Conservation (phyloP, 2,797 vertebrate species). For the Chaetophractus vellerosus region DNA sequence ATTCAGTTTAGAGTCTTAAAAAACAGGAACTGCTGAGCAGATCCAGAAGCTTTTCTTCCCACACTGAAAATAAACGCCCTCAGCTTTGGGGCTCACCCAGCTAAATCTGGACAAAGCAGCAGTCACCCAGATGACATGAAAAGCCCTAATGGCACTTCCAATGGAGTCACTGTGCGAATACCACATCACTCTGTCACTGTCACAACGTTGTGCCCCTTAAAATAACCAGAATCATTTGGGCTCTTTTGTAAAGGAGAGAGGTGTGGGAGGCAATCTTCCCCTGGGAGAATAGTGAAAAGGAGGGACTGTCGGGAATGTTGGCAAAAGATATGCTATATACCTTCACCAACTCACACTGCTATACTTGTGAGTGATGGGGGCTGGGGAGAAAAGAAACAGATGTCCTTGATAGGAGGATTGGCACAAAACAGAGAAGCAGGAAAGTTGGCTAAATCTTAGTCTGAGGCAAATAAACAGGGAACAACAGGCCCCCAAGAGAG, state of each 20-base stretch:
- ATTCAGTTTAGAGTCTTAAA: constrained; percentile 38
- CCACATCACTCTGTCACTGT: constrained; percentile 57
- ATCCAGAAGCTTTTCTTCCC: constrained; percentile 71
- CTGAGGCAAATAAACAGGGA: background rate
- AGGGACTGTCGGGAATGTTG: constrained; percentile 52
- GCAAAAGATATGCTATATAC: constrained; percentile 31
- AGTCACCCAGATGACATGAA: constrained; percentile 65
- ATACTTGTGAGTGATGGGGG: constrained; percentile 26
- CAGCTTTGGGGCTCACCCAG: constrained; percentile 68
- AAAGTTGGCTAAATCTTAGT: background rate
- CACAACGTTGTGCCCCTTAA: constrained; percentile 74
- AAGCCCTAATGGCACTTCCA: constrained; percentile 68
- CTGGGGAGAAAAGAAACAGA: background rate
- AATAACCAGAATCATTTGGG: constrained; percentile 65
- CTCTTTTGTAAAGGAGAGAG: constrained; percentile 71
- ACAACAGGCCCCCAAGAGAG: background rate
- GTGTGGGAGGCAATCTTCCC: constrained; percentile 81
- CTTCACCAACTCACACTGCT: constrained; percentile 41
- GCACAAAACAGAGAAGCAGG: constrained; percentile 21
- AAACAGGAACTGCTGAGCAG: background rate
- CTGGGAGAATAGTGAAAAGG: constrained; percentile 70
- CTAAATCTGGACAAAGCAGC: constrained; percentile 74
- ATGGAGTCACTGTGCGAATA: constrained; percentile 63
- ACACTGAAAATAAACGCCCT: constrained; percentile 80
- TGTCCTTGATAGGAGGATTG: background rate